These are phyloP conservation scores for Hemibagrus guttatus DNA, from an alignment of 2,797 vertebrate species.

Conservation along the genomic window DNA sequence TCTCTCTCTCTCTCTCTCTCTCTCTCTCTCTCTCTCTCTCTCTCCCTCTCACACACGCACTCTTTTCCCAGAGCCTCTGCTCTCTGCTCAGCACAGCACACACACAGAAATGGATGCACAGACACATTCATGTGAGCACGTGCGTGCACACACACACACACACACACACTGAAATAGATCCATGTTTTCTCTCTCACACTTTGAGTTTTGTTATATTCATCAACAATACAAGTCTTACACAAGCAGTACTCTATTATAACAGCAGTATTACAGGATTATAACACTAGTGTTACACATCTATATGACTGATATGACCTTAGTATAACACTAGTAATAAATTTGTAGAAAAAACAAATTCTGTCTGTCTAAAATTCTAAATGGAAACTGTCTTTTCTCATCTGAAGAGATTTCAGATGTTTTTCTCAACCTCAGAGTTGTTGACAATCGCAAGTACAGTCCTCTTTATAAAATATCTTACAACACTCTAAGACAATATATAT, in stretches of 20 bases:
- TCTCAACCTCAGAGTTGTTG: not conserved
- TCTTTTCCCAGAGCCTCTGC: slow-evolving; percentile 5
- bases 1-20: slow-evolving; percentile 45
- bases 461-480: not conserved
- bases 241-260: not conserved
- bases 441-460: not conserved
- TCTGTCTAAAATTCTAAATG: not conserved
- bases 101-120: slow-evolving; percentile 28
- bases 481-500: not conserved
- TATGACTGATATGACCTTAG: not conserved
- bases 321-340: not conserved
- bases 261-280: not conserved
- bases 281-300: too few relatives aligned
- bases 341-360: not conserved
- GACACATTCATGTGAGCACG: not conserved
- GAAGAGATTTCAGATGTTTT: not conserved
- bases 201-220: slow-evolving; percentile 9
- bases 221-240: not conserved
- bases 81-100: slow-evolving; percentile 19
- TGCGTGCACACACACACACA: not conserved
- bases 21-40: slow-evolving; percentile 52
- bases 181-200: slow-evolving; percentile 6
- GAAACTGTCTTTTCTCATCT: not conserved
- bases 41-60: slow-evolving; percentile 36
- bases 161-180: not conserved